Evolutionary conservation across 1,140 invertebrate species (phyloP), one percentile per base, ranked within the genome.

Genomic region (Calliphora vicina): DNA sequence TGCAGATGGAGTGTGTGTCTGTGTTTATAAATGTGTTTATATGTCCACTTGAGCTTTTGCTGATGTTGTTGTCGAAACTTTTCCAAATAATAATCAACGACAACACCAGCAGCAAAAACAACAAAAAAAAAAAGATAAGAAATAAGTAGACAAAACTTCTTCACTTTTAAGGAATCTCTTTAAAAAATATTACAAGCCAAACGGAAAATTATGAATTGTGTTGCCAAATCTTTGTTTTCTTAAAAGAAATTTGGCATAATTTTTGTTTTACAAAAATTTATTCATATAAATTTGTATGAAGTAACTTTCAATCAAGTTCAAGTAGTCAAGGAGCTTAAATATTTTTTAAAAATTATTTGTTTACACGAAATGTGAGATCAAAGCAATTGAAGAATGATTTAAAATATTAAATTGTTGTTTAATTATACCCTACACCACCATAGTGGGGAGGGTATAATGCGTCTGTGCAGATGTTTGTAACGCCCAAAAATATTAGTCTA

Each of bases 11-110:
- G 3, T 57, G 15, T n/a, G 1, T 57, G 15, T 67, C 2, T 10
- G n/a, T 67, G 9, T 25, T 67, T 67, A 67, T n/a, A 15, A 25
- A 23, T 25, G n/a, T 67, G 61, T 57, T n/a, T 23, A 23, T 23
- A 10, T 67, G 61, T 67, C 61, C 61, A 67, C 61, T 67, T 67
- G n/a, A 67, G 9, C 23, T 67, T 67, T 67, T 67, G 17, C 35
- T 35, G 35, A 35, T 67, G n/a, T 23, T 67, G n/a, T n/a, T 10
- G 17, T 6, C 61, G 20, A 67, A 67, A 67, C 23, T 67, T 67
- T 67, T 67, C n/a, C 61, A 67, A 67, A 67, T 67, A 67, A 67
- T 67, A 67, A 67, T 67, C 61, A 10, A 67, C 15, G 50, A 57
- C n/a, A n/a, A n/a, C n/a, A 57, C 50, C 50, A 57, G 15, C 61